Evolutionary conservation across 92 coral and sea anemone genomes (phyloP), one percentile per base, ranked within the genome.

Genomic region (Meandrina meandrites): DNA sequence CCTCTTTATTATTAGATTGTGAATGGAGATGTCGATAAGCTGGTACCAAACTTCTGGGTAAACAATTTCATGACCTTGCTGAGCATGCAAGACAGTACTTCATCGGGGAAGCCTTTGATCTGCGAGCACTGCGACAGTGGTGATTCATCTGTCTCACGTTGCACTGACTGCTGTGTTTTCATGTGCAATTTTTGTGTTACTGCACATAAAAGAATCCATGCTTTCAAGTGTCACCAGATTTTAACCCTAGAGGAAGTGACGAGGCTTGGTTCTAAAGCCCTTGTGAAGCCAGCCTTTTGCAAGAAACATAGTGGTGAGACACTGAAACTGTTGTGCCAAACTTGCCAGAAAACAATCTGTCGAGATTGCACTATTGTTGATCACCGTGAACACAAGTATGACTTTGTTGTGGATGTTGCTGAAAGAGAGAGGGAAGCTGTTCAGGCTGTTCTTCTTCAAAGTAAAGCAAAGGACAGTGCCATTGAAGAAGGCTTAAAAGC

Each of bases 301-400:
- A 50, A 11, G 18, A 91, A 91, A 70, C 98, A 95, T 83, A 78
- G 79, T n/a, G 95, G 87, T 17, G 95, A 95, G 84, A 60, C 56
- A 15, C 58, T 90, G 45, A 93, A 93, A 62, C 88, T 95, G 17
- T 95, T 86, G 64, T 95, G 98, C 76, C 71, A 76, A 72, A 92
- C 94, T 40, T 95, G 98, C 76, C 89, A 95, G 71, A 81, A 87
- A 81, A 86, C 94, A 58, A 94, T 96, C 60, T 96, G 98, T 80
- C 79, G 94, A 8, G 95, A 92, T 48, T 96, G 98, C 64, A 91
- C 92, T 76, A 90, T 91, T 58, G 87, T 91, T 75, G 94, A 95
- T 68, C 98, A 95, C 86, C 93, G 92, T n/a, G 83, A 81, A 28
- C 96, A 93, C 53, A 75, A 89, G 58, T 87, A 68, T 57, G 21